A percentile compares a stretch with the other conserved stretches of the same genome.
These are phyloP conservation scores for Drosophila hydei DNA, from an alignment of 1,140 invertebrate genomes.

Conservation along the genomic window DNA sequence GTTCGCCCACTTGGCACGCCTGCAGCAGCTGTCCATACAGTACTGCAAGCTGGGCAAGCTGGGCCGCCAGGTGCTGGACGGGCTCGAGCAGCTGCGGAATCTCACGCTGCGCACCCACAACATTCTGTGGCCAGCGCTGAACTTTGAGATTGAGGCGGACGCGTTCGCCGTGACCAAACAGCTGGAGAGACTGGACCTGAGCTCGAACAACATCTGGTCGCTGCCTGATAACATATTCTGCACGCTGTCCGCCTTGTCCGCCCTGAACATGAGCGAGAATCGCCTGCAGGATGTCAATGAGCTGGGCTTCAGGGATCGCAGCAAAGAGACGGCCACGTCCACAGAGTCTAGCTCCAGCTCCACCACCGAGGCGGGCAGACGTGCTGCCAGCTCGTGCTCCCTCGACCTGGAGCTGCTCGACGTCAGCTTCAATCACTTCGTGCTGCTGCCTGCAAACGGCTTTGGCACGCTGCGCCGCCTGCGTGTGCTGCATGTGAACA, in stretches of 20 bases:
- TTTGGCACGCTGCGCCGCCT: constrained; percentile 91
- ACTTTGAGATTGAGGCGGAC: constrained; percentile 90
- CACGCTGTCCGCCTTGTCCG: constrained; percentile 90
- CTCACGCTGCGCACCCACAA: constrained; percentile 92
- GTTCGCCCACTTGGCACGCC: constrained; percentile 90
- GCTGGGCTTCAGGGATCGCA: constrained; percentile 89
- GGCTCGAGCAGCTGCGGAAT: constrained; percentile 90
- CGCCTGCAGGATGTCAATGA: constrained; percentile 92
- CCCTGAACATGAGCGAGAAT: constrained; percentile 93
- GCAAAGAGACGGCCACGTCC: constrained; percentile 60
- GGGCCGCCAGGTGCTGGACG: constrained; percentile 89
- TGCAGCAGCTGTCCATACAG: constrained; percentile 91
- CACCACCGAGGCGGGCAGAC: constrained; percentile 61
- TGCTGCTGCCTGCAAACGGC: constrained; percentile 90
- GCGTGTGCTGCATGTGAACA: constrained; percentile 90
- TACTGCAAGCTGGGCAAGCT: constrained; percentile 93
- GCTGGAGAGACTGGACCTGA: constrained; percentile 92
- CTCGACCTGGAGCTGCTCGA: constrained; percentile 93
- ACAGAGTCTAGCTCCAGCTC: constrained; percentile 48
- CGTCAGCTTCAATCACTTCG: constrained; percentile 93
- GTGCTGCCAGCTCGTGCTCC: constrained; percentile 73
- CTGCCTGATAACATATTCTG: constrained; percentile 94
- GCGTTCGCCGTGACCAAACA: constrained; percentile 89
- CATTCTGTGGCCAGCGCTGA: constrained; percentile 90
- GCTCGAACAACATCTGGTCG: constrained; percentile 94